phyloP scores from a whole-genome alignment of 1,140 invertebrate genomes.

The Eulimnadia texana region DNA sequence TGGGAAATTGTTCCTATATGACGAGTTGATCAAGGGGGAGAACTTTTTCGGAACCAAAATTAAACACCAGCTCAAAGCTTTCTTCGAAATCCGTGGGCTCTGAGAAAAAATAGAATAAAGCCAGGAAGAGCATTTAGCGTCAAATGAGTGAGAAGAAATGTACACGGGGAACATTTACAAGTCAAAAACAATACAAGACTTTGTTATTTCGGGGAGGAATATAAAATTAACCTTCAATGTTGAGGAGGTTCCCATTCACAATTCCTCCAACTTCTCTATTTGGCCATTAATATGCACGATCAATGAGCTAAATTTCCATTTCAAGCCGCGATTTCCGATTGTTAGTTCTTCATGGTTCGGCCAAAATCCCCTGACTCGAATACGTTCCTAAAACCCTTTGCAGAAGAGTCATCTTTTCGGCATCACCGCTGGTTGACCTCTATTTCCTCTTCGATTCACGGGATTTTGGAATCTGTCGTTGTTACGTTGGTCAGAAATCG shows the following conservation, averaged over 20 bases:
- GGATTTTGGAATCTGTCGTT: too few species aligned
- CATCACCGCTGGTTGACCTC: too few species aligned
- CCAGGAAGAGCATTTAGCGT: neutral
- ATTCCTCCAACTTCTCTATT: conserved; percentile 7
- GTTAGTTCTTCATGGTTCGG: neutral
- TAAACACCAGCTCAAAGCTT: neutral
- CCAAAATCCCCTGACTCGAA: neutral
- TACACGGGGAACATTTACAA: neutral
- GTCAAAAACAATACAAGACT: neutral
- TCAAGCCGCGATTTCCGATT: too few species aligned
- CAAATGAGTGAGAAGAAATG: neutral
- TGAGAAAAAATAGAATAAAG: neutral
- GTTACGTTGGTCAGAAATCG: too few species aligned
- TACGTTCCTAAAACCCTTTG: neutral
- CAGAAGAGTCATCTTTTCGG: too few species aligned
- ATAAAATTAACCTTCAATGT: conserved; percentile 11
- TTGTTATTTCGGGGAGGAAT: neutral
- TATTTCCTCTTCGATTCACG: too few species aligned
- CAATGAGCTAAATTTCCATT: conserved; percentile 12
- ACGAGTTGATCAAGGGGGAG: neutral
- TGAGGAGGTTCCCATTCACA: conserved; percentile 16
- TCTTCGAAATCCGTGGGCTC: neutral
- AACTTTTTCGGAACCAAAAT: neutral
- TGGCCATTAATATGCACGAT: conserved; percentile 10
- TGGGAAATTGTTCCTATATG: neutral